phyloP scores from a whole-genome alignment of 2,113 vertebrate species.

The Ahaetulla prasina region DNA sequence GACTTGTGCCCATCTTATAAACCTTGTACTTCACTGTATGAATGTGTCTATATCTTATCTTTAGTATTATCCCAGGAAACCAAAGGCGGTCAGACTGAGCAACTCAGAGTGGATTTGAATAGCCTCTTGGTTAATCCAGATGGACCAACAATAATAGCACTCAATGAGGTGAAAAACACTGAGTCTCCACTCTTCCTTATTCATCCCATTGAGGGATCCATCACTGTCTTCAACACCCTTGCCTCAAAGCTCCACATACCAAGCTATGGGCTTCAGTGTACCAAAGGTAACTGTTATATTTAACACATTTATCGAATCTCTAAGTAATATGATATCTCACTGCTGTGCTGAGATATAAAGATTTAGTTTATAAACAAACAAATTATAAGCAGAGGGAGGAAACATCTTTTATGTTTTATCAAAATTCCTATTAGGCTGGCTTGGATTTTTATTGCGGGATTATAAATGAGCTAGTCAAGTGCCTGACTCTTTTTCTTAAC shows the following conservation, averaged over 20 bases:
- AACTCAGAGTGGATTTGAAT: constrained; percentile 73
- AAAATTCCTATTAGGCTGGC: neutral
- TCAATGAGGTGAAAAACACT: constrained; percentile 81
- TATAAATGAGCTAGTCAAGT: neutral
- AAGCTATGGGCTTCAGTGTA: constrained; percentile 93
- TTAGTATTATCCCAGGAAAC: constrained; percentile 36
- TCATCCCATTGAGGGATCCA: constrained; percentile 93
- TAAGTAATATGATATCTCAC: neutral
- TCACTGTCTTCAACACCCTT: constrained; percentile 77
- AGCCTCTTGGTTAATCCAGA: constrained; percentile 84
- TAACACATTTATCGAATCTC: neutral
- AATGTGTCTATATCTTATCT: neutral
- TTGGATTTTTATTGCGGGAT: neutral
- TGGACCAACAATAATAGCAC: constrained; percentile 73
- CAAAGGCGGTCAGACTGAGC: constrained; percentile 12
- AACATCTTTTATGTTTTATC: neutral
- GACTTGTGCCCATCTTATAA: neutral
- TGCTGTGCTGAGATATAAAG: neutral
- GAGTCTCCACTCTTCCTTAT: constrained; percentile 88
- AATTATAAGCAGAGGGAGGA: neutral
- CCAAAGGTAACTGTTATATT: constrained; percentile 75
- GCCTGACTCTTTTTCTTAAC: constrained; percentile 27
- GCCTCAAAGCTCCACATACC: constrained; percentile 82
- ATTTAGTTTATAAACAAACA: neutral
- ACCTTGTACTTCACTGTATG: neutral